Evolutionary conservation across 1,140 invertebrate genomes (phyloP).

Genomic region (Sycophila sp.): DNA sequence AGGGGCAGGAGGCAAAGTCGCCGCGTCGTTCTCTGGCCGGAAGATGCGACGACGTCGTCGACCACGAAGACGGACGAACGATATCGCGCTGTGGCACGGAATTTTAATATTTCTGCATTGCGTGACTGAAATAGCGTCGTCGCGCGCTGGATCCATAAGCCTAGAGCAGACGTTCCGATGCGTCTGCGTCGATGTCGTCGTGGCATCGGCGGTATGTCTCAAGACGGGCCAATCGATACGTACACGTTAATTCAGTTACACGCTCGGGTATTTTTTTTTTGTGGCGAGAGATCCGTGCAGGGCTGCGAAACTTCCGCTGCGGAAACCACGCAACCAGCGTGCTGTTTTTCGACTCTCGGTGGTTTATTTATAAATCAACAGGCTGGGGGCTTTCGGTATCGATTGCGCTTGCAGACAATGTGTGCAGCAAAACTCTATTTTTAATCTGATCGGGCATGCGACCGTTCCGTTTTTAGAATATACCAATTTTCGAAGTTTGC

Average conservation of each 20-base stretch:
- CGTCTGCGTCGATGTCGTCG: background rate
- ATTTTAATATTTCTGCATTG: constrained; percentile 49
- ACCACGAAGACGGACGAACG: constrained; percentile 32
- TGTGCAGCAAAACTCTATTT: background rate
- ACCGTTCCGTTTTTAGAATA: no score
- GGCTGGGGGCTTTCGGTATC: background rate
- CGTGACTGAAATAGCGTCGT: constrained; percentile 52
- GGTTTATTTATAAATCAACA: background rate
- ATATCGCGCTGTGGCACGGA: constrained; percentile 48
- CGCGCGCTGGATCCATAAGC: constrained; percentile 20
- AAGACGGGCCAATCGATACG: constrained; percentile 9
- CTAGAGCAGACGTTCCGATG: background rate
- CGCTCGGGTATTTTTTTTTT: background rate
- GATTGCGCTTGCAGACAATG: no score
- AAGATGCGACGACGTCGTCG: background rate
- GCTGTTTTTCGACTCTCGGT: background rate
- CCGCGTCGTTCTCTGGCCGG: background rate
- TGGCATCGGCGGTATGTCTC: background rate
- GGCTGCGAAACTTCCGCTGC: background rate
- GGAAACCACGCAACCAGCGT: background rate
- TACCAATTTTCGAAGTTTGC: no score
- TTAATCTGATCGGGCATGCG: no score
- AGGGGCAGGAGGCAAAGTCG: background rate
- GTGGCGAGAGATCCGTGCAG: background rate
- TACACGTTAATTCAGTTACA: constrained; percentile 15